phyloP scores from a whole-genome alignment of 2,888 invertebrate genomes.

The Hybos culiciformis region DNA sequence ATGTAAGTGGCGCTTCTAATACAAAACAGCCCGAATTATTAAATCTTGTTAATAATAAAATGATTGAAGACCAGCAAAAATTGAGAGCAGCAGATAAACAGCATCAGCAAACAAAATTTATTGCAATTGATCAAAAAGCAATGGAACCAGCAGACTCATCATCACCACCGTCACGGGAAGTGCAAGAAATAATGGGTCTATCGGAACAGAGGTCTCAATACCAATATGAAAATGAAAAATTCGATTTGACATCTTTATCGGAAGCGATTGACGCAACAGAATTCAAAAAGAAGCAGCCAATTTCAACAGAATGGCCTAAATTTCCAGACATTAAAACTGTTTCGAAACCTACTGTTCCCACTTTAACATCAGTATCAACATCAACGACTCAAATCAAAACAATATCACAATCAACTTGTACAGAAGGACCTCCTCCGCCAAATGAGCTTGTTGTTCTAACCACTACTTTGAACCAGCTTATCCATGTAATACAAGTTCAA shows the following conservation, averaged over 20 bases:
- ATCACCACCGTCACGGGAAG: slow-evolving; percentile 80
- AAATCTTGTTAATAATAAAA: slow-evolving; percentile 31
- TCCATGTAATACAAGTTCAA: slow-evolving; percentile 39
- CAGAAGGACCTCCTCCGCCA: slow-evolving; percentile 6
- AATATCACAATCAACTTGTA: slow-evolving; percentile 12
- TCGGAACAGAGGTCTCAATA: slow-evolving; percentile 37
- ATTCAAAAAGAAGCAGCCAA: slow-evolving; percentile 13
- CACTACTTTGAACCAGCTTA: slow-evolving; percentile 18
- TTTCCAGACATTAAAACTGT: slow-evolving; percentile 24
- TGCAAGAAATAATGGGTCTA: slow-evolving; percentile 70
- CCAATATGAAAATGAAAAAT: no score
- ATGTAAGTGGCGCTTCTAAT: slow-evolving; percentile 25
- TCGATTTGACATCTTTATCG: no score
- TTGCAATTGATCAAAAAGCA: slow-evolving; percentile 15
- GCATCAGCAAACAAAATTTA: background rate
- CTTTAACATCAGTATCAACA: slow-evolving; percentile 6
- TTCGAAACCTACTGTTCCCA: background rate
- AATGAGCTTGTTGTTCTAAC: slow-evolving; percentile 1
- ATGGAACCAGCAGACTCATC: slow-evolving; percentile 60
- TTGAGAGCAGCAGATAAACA: slow-evolving; percentile 1
- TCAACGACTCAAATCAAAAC: slow-evolving; percentile 9
- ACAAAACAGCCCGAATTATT: slow-evolving; percentile 22
- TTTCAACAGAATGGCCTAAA: slow-evolving; percentile 22
- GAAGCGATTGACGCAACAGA: background rate
- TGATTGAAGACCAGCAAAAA: slow-evolving; percentile 32